phyloP scores from a whole-genome alignment of 2,888 invertebrate genomes.

The Ephialtes manifestator region DNA sequence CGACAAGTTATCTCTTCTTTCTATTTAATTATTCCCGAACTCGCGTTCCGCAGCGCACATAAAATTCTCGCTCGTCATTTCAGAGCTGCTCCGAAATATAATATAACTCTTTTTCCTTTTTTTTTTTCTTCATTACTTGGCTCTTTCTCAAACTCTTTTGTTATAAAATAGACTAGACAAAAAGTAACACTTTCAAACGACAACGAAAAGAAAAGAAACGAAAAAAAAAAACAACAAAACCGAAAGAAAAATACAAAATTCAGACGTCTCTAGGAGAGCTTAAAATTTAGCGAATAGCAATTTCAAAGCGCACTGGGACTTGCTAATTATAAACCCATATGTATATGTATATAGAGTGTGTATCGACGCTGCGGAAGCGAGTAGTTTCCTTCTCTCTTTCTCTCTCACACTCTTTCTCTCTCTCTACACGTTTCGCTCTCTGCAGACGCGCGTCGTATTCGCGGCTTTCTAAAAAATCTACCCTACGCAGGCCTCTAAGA shows the following conservation, averaged over 20 bases:
- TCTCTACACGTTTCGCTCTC: constrained; percentile 59
- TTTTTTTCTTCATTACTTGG: constrained; percentile 1
- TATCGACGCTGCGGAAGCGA: constrained; percentile 71
- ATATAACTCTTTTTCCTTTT: constrained; percentile 6
- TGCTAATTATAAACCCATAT: constrained; percentile 59
- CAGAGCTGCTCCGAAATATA: constrained; percentile 16
- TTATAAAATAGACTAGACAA: constrained; percentile 59
- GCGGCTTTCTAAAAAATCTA: constrained; percentile 77
- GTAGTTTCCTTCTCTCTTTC: constrained; percentile 26
- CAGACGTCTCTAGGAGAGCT: constrained; percentile 37
- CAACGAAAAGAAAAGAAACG: constrained; percentile 35
- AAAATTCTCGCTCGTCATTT: constrained; percentile 26
- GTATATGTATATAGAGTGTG: constrained; percentile 40
- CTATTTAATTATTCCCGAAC: constrained; percentile 16
- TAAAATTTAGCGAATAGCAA: constrained; percentile 51
- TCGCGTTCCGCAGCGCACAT: constrained; percentile 66
- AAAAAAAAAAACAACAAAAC: constrained; percentile 12
- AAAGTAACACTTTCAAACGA: constrained; percentile 54
- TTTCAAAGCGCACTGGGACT: constrained; percentile 58
- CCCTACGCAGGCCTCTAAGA: constrained; percentile 85
- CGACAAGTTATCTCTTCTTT: constrained; percentile 17
- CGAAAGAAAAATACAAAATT: constrained; percentile 26
- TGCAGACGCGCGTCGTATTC: constrained; percentile 71
- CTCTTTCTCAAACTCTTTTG: constrained; percentile 33
- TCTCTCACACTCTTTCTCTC: neutral